Evolutionary conservation across 2,888 invertebrate genomes (phyloP).

Genomic region (Quadriops clusia): DNA sequence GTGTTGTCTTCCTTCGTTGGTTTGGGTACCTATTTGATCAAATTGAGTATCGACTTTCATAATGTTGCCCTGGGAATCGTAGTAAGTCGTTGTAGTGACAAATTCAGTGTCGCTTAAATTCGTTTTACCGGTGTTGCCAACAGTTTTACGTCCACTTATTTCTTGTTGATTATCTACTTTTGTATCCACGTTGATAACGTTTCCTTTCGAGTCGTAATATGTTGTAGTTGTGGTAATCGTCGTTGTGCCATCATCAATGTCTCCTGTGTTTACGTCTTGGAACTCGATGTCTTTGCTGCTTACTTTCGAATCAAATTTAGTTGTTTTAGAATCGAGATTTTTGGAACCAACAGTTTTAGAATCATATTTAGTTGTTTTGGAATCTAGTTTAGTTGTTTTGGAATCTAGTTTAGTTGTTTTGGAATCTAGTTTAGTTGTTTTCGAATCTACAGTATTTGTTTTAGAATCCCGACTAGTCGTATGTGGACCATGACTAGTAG

Average conservation of each 20-base stretch:
- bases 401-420: constrained; percentile 8
- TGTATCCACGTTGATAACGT: constrained; percentile 28
- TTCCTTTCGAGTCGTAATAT: constrained; percentile 33
- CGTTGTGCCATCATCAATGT: constrained; percentile 18
- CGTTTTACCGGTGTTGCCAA: constrained; percentile 2
- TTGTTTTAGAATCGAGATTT: too few species aligned
- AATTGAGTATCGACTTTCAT: constrained; percentile 24
- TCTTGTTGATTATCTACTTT: constrained; percentile 24
- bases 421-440: constrained; percentile 8
- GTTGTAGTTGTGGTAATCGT: constrained; percentile 30
- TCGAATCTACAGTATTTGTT: constrained; percentile 10
- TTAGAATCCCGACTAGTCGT: too few species aligned
- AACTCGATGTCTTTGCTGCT: too few species aligned
- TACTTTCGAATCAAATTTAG: too few species aligned
- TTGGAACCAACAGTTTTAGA: constrained; percentile 20
- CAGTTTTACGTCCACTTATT: too few species aligned
- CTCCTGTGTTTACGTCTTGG: constrained; percentile 8
- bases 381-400: constrained; percentile 5
- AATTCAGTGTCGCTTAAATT: constrained; percentile 16
- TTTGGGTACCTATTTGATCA: too few species aligned
- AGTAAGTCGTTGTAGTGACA: constrained; percentile 32
- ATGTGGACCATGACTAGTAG: too few species aligned
- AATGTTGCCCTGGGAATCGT: constrained; percentile 33
- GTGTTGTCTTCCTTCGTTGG: constrained; percentile 3
- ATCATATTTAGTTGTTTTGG: constrained; percentile 13